These are phyloP conservation scores for Sclerurus mexicanus DNA, from an alignment of 2,113 vertebrate species.

Conservation along the genomic window DNA sequence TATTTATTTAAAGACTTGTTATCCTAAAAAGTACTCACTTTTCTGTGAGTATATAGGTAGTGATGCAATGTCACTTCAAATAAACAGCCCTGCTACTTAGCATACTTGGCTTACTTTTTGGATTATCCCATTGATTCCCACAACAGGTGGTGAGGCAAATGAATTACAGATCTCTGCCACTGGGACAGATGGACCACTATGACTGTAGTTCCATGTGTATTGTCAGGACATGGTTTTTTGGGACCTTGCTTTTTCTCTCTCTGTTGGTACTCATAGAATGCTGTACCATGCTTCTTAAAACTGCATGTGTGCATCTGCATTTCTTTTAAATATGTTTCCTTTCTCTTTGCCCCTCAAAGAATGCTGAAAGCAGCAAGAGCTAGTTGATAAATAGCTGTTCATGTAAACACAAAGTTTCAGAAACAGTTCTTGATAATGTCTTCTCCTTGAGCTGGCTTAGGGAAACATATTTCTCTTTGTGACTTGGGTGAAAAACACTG, in stretches of 20 bases:
- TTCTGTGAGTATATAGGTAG: neutral
- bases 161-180: neutral
- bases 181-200: neutral
- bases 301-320: neutral
- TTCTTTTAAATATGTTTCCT: neutral
- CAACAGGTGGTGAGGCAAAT: neutral
- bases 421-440: neutral
- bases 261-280: neutral
- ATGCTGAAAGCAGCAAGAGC: neutral
- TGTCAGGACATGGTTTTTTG: fast-evolving
- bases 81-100: neutral
- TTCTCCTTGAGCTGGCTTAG: neutral
- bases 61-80: neutral
- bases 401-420: neutral
- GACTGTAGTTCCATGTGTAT: neutral
- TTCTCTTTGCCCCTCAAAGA: neutral
- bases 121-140: neutral
- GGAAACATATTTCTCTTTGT: neutral
- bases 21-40: neutral
- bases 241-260: neutral
- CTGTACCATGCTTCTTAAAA: neutral
- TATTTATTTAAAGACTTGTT: neutral
- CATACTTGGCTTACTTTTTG: neutral
- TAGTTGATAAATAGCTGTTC: neutral
- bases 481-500: neutral